These are phyloP conservation scores for Papilio elwesi DNA, from an alignment of 2,888 invertebrate species.

Conservation along the genomic window DNA sequence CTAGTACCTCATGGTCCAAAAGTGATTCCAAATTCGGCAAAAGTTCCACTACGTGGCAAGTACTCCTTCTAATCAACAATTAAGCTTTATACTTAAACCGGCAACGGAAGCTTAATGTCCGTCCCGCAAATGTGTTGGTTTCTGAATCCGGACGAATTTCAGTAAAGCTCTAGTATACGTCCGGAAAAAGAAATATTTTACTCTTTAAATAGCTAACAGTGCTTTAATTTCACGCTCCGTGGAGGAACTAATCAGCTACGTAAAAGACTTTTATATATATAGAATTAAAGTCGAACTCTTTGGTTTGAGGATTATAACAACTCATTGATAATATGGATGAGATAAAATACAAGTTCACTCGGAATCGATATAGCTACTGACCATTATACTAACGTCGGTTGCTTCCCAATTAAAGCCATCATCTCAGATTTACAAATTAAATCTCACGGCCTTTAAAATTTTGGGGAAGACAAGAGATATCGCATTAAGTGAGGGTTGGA, in stretches of 20 bases:
- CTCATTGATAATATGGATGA: too few relatives aligned
- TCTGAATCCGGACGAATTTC: constrained; percentile 21
- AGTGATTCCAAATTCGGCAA: not conserved
- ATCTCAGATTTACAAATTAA: too few relatives aligned
- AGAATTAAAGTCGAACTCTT: constrained; percentile 3
- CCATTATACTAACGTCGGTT: too few relatives aligned
- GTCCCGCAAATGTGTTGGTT: constrained; percentile 30
- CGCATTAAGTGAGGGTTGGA: too few relatives aligned
- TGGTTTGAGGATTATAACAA: not conserved
- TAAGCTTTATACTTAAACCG: constrained; percentile 30
- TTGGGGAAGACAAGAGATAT: too few relatives aligned
- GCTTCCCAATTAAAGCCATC: too few relatives aligned
- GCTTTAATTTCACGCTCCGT: constrained; percentile 34
- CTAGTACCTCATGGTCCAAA: not conserved
- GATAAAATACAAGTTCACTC: too few relatives aligned
- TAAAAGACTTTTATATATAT: not conserved
- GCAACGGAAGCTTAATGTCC: constrained; percentile 19
- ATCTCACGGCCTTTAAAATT: too few relatives aligned
- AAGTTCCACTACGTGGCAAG: not conserved
- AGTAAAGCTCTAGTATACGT: not conserved
- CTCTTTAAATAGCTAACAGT: constrained; percentile 28
- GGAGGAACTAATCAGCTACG: constrained; percentile 20
- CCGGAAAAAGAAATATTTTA: constrained; percentile 32
- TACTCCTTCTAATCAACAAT: constrained; percentile 24
- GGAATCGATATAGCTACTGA: too few relatives aligned